These are phyloP conservation scores for Sebastes baramenuke DNA, from an alignment of 2,797 vertebrate species.

Conservation along the genomic window DNA sequence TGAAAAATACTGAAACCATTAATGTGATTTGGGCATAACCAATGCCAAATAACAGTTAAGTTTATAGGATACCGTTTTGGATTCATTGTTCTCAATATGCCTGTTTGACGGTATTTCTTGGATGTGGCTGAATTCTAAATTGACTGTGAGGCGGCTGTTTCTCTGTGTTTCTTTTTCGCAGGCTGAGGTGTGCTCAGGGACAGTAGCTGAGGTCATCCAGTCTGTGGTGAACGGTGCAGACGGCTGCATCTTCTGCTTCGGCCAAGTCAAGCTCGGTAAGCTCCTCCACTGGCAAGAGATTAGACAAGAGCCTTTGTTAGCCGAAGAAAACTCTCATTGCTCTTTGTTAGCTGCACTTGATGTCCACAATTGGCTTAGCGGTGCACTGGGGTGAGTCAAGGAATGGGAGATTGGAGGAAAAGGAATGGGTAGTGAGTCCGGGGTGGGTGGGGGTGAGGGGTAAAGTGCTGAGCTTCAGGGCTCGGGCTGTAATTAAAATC, in stretches of 20 bases:
- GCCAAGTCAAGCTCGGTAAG: slow-evolving; percentile 96
- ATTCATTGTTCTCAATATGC: slow-evolving; percentile 8
- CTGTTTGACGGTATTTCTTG: slow-evolving; percentile 10
- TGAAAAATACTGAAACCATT: slow-evolving; percentile 48
- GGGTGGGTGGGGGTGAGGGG: slow-evolving; percentile 12
- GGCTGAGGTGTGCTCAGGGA: slow-evolving; percentile 85
- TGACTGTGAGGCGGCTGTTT: slow-evolving; percentile 24
- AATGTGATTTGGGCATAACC: slow-evolving; percentile 18
- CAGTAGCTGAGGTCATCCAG: slow-evolving; percentile 97
- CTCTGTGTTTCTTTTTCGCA: slow-evolving; percentile 39
- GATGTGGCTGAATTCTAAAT: slow-evolving; percentile 18
- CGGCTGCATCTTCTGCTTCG: slow-evolving; percentile 98
- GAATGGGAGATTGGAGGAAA: slow-evolving; percentile 59
- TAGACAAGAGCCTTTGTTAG: slow-evolving; percentile 67
- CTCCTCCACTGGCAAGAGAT: slow-evolving; percentile 62
- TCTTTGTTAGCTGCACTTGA: slow-evolving; percentile 73
- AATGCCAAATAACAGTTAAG: slow-evolving; percentile 28
- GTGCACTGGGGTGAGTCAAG: slow-evolving; percentile 67
- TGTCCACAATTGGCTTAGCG: slow-evolving; percentile 72
- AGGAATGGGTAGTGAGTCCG: slow-evolving; percentile 35
- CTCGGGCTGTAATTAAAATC: slow-evolving; percentile 78
- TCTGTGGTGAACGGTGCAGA: slow-evolving; percentile 97
- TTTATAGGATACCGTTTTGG: slow-evolving; percentile 18
- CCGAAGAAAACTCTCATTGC: slow-evolving; percentile 64
- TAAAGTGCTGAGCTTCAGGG: slow-evolving; percentile 60